phyloP scores from a whole-genome alignment of 2,888 invertebrate species.

The Tineola bisselliella region DNA sequence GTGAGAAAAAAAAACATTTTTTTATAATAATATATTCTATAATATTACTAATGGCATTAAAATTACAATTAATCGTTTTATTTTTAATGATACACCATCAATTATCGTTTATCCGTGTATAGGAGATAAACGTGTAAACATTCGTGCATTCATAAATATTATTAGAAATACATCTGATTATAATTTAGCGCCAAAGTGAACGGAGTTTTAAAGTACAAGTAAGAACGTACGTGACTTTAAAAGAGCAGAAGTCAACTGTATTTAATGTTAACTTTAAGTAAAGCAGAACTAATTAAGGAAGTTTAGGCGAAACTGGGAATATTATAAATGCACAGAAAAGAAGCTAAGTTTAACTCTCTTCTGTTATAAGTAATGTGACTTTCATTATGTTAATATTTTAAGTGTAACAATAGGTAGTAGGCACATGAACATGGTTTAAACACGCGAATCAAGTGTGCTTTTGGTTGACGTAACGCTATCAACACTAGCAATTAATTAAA shows the following conservation, averaged over 20 bases:
- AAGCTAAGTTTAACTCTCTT: slow-evolving; percentile 25
- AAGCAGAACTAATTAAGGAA: slow-evolving; percentile 49
- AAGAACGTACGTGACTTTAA: slow-evolving; percentile 32
- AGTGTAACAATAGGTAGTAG: not conserved
- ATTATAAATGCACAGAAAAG: slow-evolving; percentile 49
- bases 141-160: too few species aligned
- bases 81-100: too few species aligned
- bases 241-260: slow-evolving; percentile 39
- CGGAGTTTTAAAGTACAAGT: not conserved
- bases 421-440: too few species aligned
- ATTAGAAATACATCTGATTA: not conserved
- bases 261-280: slow-evolving; percentile 49
- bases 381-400: not conserved
- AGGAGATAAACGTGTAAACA: too few species aligned
- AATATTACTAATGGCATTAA: too few species aligned
- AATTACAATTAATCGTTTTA: too few species aligned
- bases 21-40: too few species aligned
- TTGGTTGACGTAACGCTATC: not conserved
- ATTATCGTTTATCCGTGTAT: too few species aligned
- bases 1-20: too few species aligned
- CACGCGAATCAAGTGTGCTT: too few species aligned
- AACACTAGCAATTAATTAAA: not conserved
- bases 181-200: not conserved
- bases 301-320: slow-evolving; percentile 37
- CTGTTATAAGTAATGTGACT: not conserved